These are phyloP conservation scores for Scartelaos histophorus DNA, from an alignment of 2,113 vertebrate genomes.

Conservation along the genomic window DNA sequence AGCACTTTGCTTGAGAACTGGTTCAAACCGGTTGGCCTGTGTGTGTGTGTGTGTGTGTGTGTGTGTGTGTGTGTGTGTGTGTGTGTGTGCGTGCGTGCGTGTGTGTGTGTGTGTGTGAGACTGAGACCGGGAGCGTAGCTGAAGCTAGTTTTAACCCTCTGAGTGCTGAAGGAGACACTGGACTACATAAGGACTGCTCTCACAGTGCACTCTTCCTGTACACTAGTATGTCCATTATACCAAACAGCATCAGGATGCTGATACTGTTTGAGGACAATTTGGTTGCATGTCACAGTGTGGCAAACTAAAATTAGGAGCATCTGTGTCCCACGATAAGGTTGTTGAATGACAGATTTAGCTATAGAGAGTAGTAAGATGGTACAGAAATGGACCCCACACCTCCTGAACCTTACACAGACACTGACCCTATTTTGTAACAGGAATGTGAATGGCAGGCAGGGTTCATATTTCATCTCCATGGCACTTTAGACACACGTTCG, in stretches of 20 bases:
- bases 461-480: slow-evolving; percentile 71
- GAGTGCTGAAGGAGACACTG: slow-evolving; percentile 61
- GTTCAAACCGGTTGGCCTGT: slow-evolving; percentile 84
- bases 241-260: background rate
- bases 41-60: slow-evolving; percentile 33
- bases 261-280: background rate
- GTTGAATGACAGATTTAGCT: too few relatives aligned
- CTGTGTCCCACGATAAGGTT: background rate
- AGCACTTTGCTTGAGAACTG: slow-evolving; percentile 93
- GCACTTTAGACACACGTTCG: slow-evolving; percentile 52
- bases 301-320: too few relatives aligned
- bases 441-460: slow-evolving; percentile 58
- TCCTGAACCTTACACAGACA: slow-evolving; percentile 34
- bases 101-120: slow-evolving; percentile 35
- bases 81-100: slow-evolving; percentile 10
- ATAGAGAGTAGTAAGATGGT: too few relatives aligned
- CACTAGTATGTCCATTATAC: background rate
- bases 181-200: slow-evolving; percentile 48
- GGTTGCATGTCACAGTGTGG: too few relatives aligned
- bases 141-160: slow-evolving; percentile 86
- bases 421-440: slow-evolving; percentile 57
- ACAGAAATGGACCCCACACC: too few relatives aligned
- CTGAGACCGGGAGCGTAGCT: slow-evolving; percentile 72
- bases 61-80: slow-evolving; percentile 43
- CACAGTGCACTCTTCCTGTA: slow-evolving; percentile 31